A percentile compares a stretch with the other conserved stretches of the same genome.
Evolutionary conservation across 1,140 invertebrate genomes (phyloP).

Genomic region (Berghia stephanieae): DNA sequence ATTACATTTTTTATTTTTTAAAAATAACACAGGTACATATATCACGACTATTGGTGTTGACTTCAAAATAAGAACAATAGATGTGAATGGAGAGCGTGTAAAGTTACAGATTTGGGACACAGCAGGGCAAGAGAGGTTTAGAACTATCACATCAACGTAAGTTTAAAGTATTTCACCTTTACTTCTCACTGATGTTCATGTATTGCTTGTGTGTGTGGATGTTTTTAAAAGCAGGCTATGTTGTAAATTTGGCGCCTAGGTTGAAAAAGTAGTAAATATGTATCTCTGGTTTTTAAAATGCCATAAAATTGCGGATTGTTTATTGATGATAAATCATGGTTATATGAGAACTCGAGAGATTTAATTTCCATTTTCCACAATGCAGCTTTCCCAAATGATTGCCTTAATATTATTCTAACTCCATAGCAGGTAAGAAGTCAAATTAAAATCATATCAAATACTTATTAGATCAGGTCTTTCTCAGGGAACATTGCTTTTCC

Average conservation of each 20-base stretch:
- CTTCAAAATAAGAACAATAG: conserved; percentile 98
- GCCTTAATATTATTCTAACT: too few species aligned
- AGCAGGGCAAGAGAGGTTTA: conserved; percentile 82
- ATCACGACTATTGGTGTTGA: conserved; percentile 99
- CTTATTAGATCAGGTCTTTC: too few species aligned
- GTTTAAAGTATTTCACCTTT: conserved; percentile 11
- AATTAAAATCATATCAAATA: too few species aligned
- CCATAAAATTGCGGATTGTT: too few species aligned
- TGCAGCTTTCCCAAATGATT: too few species aligned
- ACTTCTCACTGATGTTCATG: not conserved
- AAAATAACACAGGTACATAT: conserved; percentile 77
- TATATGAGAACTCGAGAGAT: too few species aligned
- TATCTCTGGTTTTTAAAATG: not conserved
- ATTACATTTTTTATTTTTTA: conserved; percentile 18
- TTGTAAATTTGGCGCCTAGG: not conserved
- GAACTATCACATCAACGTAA: conserved; percentile 94
- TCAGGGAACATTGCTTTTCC: too few species aligned
- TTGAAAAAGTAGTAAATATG: not conserved
- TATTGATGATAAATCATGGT: too few species aligned
- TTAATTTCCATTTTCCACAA: too few species aligned
- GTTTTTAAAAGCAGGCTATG: not conserved
- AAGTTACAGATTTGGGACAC: conserved; percentile 99
- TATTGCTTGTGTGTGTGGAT: not conserved
- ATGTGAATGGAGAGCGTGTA: conserved; percentile 92
- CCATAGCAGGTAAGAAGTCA: too few species aligned